Conservation (phyloP, 2,888 invertebrate genomes). For the Euphydryas editha region DNA sequence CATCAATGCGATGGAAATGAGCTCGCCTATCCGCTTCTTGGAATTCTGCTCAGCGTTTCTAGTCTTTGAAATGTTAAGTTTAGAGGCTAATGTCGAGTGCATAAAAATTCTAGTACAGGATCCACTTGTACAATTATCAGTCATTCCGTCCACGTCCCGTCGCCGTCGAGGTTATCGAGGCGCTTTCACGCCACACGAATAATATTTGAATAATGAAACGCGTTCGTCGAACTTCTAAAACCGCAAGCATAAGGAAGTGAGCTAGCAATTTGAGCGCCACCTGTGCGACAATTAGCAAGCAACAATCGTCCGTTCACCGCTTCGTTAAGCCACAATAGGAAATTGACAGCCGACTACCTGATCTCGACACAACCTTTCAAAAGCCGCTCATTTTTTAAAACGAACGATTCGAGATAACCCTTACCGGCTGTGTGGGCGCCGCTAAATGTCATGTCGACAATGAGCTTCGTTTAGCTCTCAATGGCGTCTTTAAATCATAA, state of each 20-base stretch:
- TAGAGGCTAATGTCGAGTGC: slow-evolving; percentile 47
- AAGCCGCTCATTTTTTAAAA: slow-evolving; percentile 14
- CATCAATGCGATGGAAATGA: slow-evolving; percentile 62
- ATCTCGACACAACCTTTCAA: slow-evolving; percentile 49
- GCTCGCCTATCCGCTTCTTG: slow-evolving; percentile 48
- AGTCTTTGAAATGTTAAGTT: slow-evolving; percentile 34
- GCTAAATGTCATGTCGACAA: slow-evolving; percentile 69
- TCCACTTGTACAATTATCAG: slow-evolving; percentile 61
- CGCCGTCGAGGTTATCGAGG: slow-evolving; percentile 69
- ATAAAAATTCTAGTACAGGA: slow-evolving; percentile 47
- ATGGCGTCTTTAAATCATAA: slow-evolving; percentile 66
- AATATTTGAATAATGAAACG: slow-evolving; percentile 76
- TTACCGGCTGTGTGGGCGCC: slow-evolving; percentile 67
- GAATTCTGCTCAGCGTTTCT: not conserved
- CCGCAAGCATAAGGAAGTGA: slow-evolving; percentile 60
- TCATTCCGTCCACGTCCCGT: slow-evolving; percentile 68
- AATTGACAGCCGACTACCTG: slow-evolving; percentile 67
- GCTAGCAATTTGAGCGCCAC: slow-evolving; percentile 56
- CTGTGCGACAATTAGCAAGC: slow-evolving; percentile 56
- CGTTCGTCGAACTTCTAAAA: slow-evolving; percentile 77
- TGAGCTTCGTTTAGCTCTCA: slow-evolving; percentile 61
- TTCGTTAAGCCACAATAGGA: slow-evolving; percentile 74
- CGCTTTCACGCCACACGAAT: slow-evolving; percentile 78
- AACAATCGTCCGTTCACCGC: slow-evolving; percentile 50
- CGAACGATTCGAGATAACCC: slow-evolving; percentile 51